A percentile compares a stretch with the other conserved stretches of the same genome.
Evolutionary conservation across 2,888 invertebrate species (phyloP).

Genomic region (Miltochrista miniata): DNA sequence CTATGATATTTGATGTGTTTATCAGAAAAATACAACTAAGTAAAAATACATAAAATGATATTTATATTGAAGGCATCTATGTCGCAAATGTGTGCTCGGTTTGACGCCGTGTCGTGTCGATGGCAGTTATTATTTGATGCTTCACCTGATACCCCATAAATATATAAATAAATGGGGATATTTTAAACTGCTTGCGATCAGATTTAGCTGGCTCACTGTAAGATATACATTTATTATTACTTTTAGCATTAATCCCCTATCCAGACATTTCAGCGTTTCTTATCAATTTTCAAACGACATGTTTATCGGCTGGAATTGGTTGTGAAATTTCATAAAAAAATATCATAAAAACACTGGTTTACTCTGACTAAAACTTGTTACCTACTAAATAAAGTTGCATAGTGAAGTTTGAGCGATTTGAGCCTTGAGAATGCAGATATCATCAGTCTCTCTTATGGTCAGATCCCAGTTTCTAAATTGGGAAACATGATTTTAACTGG

Average conservation of each 20-base stretch:
- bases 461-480: too few species aligned
- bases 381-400: too few species aligned
- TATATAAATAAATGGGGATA: constrained; percentile 8
- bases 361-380: too few species aligned
- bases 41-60: constrained; percentile 1
- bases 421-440: too few species aligned
- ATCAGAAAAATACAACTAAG: constrained; percentile 1
- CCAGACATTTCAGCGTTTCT: too few species aligned
- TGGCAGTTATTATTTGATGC: constrained; percentile 34
- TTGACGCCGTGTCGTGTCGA: constrained; percentile 24
- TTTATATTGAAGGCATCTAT: constrained; percentile 14
- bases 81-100: constrained; percentile 20
- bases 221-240: constrained; percentile 1
- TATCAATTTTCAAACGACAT: too few species aligned
- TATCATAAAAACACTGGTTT: too few species aligned
- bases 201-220: constrained; percentile 23
- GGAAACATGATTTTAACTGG: too few species aligned
- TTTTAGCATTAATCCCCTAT: not conserved
- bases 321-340: too few species aligned
- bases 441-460: too few species aligned
- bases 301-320: too few species aligned
- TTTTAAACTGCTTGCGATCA: constrained; percentile 11
- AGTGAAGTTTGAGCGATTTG: too few species aligned
- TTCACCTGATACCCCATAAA: constrained; percentile 15
- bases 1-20: constrained; percentile 26